These are phyloP conservation scores for Tetragonula clypearis DNA, from an alignment of 1,140 invertebrate genomes.

Conservation along the genomic window DNA sequence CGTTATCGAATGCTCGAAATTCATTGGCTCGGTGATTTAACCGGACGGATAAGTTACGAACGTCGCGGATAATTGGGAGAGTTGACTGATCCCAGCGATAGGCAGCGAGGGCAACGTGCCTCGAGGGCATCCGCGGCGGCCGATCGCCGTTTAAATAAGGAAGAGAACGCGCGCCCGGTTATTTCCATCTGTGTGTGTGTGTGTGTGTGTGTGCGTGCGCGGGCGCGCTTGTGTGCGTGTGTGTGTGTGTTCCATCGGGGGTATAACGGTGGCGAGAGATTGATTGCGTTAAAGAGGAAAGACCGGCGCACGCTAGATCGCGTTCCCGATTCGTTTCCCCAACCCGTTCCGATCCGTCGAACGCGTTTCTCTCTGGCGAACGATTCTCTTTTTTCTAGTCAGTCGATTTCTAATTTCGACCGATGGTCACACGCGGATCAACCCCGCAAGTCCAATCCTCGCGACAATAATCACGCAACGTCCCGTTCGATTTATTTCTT, in stretches of 20 bases:
- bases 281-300: constrained; percentile 50
- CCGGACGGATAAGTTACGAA: constrained; percentile 5
- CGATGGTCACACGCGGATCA: not conserved
- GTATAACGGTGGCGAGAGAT: constrained; percentile 24
- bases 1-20: constrained; percentile 11
- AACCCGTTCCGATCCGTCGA: constrained; percentile 8
- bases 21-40: constrained; percentile 8
- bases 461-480: not conserved
- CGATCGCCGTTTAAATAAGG: constrained; percentile 13
- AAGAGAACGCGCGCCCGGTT: not conserved
- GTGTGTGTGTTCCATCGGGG: not conserved
- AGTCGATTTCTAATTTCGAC: constrained; percentile 10
- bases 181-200: not conserved
- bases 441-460: not conserved
- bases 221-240: too few relatives aligned
- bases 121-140: not conserved
- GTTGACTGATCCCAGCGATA: constrained; percentile 2
- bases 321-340: not conserved
- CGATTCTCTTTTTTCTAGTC: not conserved
- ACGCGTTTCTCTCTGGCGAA: not conserved
- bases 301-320: constrained; percentile 22
- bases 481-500: not conserved
- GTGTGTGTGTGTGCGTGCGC: too few relatives aligned
- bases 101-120: not conserved
- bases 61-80: constrained; percentile 14